Evolutionary conservation across 1,140 invertebrate species (phyloP).

Genomic region (Drosophila nikananu): DNA sequence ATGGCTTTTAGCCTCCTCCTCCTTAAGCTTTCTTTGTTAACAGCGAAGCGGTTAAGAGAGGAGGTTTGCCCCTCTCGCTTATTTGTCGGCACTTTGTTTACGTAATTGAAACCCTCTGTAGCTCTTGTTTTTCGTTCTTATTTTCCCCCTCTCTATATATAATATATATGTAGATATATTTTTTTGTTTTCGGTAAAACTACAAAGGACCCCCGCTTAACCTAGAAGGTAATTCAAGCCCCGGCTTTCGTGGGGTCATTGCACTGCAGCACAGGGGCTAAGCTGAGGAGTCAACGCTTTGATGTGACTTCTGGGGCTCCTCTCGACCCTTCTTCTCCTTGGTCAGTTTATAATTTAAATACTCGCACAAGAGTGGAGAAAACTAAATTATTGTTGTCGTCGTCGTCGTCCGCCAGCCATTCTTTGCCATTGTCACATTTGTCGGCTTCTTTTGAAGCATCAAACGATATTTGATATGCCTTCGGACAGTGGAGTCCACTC

Average conservation of each 20-base stretch:
- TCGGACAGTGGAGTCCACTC: constrained; percentile 12
- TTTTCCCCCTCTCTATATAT: constrained; percentile 4
- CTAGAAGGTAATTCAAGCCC: constrained; percentile 74
- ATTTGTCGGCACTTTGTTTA: constrained; percentile 49
- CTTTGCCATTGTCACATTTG: constrained; percentile 62
- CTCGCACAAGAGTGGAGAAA: constrained; percentile 42
- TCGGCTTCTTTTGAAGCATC: constrained; percentile 72
- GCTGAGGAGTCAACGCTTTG: constrained; percentile 45
- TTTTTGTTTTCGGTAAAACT: constrained; percentile 65
- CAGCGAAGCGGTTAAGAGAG: constrained; percentile 3
- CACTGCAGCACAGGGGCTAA: constrained; percentile 21
- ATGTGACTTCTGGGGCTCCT: constrained; percentile 48
- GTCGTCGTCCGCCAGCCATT: constrained; percentile 25
- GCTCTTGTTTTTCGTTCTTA: constrained; percentile 46
- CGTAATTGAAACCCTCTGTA: constrained; percentile 69
- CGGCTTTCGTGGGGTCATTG: constrained; percentile 48
- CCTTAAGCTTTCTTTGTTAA: constrained; percentile 19
- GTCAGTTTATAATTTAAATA: constrained; percentile 81
- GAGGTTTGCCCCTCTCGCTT: background rate
- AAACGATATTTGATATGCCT: constrained; percentile 76
- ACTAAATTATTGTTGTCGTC: constrained; percentile 27
- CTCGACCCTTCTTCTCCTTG: constrained; percentile 17
- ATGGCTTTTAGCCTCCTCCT: constrained; percentile 13
- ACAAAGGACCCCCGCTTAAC: constrained; percentile 63
- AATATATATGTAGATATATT: background rate